Base-by-base conservation (phyloP, 2,113 vertebrate genomes). In the Petrocephalus microphthalmus region DNA sequence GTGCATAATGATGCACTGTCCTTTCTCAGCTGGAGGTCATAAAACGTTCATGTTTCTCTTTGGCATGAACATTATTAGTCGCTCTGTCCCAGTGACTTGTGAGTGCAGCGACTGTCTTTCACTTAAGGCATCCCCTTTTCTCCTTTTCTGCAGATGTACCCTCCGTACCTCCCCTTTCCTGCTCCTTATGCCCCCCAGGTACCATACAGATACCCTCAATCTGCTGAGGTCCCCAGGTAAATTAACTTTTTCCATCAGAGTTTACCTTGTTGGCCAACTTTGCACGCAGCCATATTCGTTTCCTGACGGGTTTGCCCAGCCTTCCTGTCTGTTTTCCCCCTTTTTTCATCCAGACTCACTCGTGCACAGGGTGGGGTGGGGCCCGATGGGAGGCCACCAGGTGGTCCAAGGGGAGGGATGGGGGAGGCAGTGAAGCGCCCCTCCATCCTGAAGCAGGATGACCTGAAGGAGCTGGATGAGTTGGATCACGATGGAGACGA, bases 401-500 rank as follows among this genome's bases (percentile, higher is more conserved):
- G 94, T 0, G 94, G 95, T 5, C 94, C 94, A 88, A 96, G 96
- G 33, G 93, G 95, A 8, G 89, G 92, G 54, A 95, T 95, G 86
- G 94, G 95, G 78, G 97, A 97, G 89, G 93, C 94, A 89, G 94
- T 97, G 53, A 97, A 96, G 92, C 95, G 97, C 47, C 97, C 97
- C 29, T 96, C 97, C 47, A 98, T 98, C 94, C 95, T 98, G 54
- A 97, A 98, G 90, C 97, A 98, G 93, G 96, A 98, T 82, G 97
- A 98, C 90, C 95, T 98, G 71, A 98, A 98, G 94, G 97, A 98
- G 92, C 96, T 98, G 78, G 97, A 98, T 82, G 97, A 98, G 91
- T 92, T 98, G 90, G 97, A 98, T 91, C 97, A 98, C 29, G 97
- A 98, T 85, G 96, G 96, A 86, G 97, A 98, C 25, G 97, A 98